phyloP scores from a whole-genome alignment of 2,113 vertebrate species.

The Caracal caracal region DNA sequence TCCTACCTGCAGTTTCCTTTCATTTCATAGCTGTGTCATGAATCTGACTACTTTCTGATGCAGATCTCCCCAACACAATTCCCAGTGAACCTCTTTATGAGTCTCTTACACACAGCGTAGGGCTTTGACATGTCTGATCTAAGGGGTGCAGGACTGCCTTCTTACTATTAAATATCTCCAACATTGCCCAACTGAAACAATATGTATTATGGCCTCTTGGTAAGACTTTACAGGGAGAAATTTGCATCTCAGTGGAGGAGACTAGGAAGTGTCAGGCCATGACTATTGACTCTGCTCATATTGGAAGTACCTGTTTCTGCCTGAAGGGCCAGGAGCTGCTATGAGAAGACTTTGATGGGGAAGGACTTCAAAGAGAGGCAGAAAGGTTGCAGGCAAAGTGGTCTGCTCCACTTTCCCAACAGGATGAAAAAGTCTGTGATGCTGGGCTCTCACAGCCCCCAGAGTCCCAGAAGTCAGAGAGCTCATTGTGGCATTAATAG shows the following conservation, averaged over 20 bases:
- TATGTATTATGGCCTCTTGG: background rate
- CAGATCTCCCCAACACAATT: background rate
- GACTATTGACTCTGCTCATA: background rate
- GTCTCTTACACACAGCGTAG: background rate
- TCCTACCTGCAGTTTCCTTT: background rate
- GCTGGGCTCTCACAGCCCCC: too few species aligned
- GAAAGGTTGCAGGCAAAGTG: too few species aligned
- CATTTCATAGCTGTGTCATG: background rate
- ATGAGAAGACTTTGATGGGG: background rate
- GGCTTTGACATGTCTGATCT: background rate
- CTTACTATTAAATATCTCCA: background rate
- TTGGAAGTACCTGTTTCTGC: background rate
- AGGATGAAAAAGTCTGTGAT: background rate
- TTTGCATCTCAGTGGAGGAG: background rate
- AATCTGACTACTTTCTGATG: background rate
- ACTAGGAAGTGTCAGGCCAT: background rate
- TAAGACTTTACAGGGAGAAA: background rate
- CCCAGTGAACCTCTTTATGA: background rate
- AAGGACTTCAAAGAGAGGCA: too few species aligned
- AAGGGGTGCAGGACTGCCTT: background rate
- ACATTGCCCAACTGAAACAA: background rate
- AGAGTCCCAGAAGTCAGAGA: background rate
- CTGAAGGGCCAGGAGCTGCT: background rate
- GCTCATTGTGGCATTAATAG: rapidly evolving
- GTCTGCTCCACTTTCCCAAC: background rate